These are phyloP conservation scores for Onychorhynchus coronatus DNA, from an alignment of 2,113 vertebrate species.

Conservation along the genomic window DNA sequence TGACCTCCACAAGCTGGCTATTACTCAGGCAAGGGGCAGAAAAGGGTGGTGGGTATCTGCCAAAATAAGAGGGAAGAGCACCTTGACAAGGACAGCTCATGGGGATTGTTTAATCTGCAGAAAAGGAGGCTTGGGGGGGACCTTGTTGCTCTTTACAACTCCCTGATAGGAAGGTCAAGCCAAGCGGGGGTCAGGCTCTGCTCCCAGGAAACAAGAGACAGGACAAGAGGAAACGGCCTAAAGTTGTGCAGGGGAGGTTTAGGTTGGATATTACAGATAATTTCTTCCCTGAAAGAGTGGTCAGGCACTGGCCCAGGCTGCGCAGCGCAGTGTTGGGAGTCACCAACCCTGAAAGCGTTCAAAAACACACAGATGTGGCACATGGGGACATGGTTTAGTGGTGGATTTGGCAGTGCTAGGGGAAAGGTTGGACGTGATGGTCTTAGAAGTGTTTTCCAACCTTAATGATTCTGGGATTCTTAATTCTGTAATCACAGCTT, in stretches of 20 bases:
- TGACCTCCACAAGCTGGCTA: not conserved
- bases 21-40: not conserved
- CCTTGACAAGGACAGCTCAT: not conserved
- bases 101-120: not conserved
- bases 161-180: not conserved
- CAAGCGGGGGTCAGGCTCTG: not conserved
- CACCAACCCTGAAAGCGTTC: not conserved
- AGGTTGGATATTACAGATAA: not conserved
- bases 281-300: not conserved
- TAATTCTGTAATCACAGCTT: conserved; percentile 38
- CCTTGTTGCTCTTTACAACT: not conserved
- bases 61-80: not conserved
- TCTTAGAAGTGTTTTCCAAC: not conserved
- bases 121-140: not conserved
- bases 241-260: not conserved
- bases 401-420: not conserved
- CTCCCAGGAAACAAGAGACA: not conserved
- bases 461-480: not conserved
- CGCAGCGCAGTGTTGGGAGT: not conserved
- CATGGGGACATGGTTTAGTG: not conserved
- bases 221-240: not conserved
- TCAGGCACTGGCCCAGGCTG: not conserved
- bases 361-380: not conserved
- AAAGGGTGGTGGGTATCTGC: not conserved
- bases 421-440: not conserved